Conservation (phyloP, 2,797 vertebrate genomes). For the Adrianichthys oophorus region DNA sequence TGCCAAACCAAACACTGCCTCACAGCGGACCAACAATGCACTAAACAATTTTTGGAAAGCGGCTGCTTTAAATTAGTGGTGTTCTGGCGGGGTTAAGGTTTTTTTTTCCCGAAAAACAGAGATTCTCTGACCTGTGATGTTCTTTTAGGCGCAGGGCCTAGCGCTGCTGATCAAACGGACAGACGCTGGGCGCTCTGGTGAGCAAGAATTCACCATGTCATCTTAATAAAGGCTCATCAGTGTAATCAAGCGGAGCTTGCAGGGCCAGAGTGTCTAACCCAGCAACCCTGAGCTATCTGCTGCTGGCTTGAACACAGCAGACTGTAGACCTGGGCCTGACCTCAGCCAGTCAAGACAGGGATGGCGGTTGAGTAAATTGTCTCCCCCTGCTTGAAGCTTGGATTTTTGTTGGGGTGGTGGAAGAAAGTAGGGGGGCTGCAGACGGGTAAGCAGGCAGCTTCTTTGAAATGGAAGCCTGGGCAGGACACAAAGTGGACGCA, state of each 20-base stretch:
- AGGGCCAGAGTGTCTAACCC: conserved; percentile 45
- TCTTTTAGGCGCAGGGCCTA: conserved; percentile 32
- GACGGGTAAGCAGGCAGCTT: conserved; percentile 49
- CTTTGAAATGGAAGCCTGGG: conserved; percentile 74
- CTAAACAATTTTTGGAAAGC: conserved; percentile 47
- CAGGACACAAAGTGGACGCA: conserved; percentile 58
- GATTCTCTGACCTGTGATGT: conserved; percentile 48
- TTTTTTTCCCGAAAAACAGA: conserved; percentile 48
- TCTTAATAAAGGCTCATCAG: conserved; percentile 73
- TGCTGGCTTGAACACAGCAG: conserved; percentile 13
- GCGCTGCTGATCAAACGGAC: conserved; percentile 61
- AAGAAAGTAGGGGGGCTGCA: conserved; percentile 11
- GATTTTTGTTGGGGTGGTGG: conserved; percentile 41
- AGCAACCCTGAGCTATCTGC: conserved; percentile 47
- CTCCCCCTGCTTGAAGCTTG: conserved; percentile 45
- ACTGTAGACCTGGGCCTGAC: conserved; percentile 51
- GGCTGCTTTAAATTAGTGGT: conserved; percentile 62
- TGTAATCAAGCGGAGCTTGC: conserved; percentile 47
- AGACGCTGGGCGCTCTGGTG: conserved; percentile 37
- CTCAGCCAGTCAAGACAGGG: conserved; percentile 24
- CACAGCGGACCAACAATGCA: conserved; percentile 60
- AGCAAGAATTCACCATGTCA: conserved; percentile 75
- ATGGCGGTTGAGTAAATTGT: conserved; percentile 11
- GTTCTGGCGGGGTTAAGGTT: conserved; percentile 39
- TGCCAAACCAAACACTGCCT: conserved; percentile 52